Evolutionary conservation across 1,140 invertebrate species (phyloP), one percentile per base, ranked within the genome.

Genomic region (Metaphire vulgaris): DNA sequence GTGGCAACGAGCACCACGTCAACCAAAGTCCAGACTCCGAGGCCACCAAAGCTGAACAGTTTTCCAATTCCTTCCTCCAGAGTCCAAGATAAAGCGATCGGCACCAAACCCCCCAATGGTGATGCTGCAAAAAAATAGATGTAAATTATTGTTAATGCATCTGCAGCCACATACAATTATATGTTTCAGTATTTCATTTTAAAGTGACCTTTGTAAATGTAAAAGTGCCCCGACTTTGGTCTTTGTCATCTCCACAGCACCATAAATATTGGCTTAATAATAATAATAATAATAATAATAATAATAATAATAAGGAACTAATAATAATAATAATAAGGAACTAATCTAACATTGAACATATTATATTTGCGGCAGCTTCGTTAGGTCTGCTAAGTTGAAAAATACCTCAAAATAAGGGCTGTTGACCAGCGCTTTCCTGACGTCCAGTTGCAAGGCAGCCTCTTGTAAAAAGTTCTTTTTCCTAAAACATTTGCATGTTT

Each of bases 21-120:
- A 33, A 99, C 93, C 41, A 99, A 88, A 0, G 97, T 99, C 97
- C 97, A 99, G 0, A 99, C 93, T 72, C 97, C 97, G 0, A 99
- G 87, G 33, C 97, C 97, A 68, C 97, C 97, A 88, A 99, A 99
- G 88, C 95, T 99, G 81, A 99, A 99, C 30, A 99, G 87, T 88
- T 99, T 99, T 28, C 97, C 97, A 80, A 99, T 96, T 34, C 96
- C 97, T 88, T 95, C 88, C 88, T 86, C 89, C 89, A 90, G 74
- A 89, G 84, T 2, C 90, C 90, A 0, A 90, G 81, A 79, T 90
- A 90, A 78, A 90, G 69, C 96, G 89, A 85, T 99, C 97, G 34
- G 95, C 95, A 56, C 97, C 97, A 88, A 99, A 99, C 26, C 97
- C 97, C 67, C 97, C 97, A 6, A 99, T 86, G 0, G 95, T 97